Evolutionary conservation across 2,113 vertebrate species (phyloP), one percentile per base, ranked within the genome.

Genomic region (Chrysemys picta): DNA sequence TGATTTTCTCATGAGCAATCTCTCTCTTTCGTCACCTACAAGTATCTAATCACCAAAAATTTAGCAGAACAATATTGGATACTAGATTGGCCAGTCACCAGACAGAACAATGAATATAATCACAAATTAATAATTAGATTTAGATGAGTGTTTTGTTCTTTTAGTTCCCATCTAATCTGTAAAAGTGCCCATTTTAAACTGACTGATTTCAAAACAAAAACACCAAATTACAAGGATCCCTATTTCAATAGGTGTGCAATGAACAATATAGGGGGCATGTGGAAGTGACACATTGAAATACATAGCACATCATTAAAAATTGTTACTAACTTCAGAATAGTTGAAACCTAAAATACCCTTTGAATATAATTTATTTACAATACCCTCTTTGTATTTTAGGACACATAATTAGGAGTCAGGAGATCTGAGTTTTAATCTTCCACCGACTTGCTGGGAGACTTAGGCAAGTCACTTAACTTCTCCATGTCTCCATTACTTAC

Each of bases 401-500:
- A 85, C 10, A 89, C n/a, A 8, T 13, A 83, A 59, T 82, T 76
- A 92, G 52, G 54, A 24, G 25, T 24, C 47, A 56, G 19, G 42
- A 93, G 8, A 88, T 10, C 8, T 0, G 0, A 42, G 19, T 85
- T 31, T 10, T 50, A 6, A 81, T 93, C 54, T 95, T 92, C 42
- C 65, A 90, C 5, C 75, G 21, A 52, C 35, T 88, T 78, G 16
- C 53, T 17, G n/a, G 89, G 65, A 92, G 93, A 82, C 10, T 80
- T 49, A 52, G 31, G 62, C 78, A 93, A 93, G 78, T 21, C 88
- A 1, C 42, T 45, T 85, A 52, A 65, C 49, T 83, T 72, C 72
- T 82, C 83, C 96, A 62, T n/a, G 42, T 96, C 94, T 90, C 81
- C 50, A 83, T 92, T 92, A 94, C 53, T 72, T 72, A 96, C 16